phyloP scores from a whole-genome alignment of 2,113 vertebrate genomes.

The Malaclemys terrapin region DNA sequence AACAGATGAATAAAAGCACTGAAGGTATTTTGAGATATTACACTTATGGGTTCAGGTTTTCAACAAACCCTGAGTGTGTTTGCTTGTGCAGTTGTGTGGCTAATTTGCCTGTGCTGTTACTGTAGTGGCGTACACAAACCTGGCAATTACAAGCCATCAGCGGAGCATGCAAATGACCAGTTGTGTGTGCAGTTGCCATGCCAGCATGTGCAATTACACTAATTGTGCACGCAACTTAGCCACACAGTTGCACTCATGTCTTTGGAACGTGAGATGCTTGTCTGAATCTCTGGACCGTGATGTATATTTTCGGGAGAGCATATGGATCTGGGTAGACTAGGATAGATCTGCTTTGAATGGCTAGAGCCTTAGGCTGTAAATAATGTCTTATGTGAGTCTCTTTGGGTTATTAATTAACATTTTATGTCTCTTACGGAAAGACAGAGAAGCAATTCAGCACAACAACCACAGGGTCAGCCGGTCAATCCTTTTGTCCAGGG shows the following conservation, averaged over 20 bases:
- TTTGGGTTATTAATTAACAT: neutral
- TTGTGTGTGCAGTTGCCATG: accelerated
- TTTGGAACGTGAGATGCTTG: accelerated
- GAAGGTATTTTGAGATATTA: neutral
- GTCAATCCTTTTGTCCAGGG: neutral
- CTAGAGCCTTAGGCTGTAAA: neutral
- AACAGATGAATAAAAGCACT: neutral
- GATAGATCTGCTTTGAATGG: neutral
- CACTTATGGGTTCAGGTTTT: neutral
- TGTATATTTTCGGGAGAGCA: neutral
- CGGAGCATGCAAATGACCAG: neutral
- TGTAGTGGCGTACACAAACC: neutral
- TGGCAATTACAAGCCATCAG: neutral
- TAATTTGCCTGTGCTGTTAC: neutral
- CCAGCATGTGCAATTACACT: neutral
- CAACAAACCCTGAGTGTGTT: neutral
- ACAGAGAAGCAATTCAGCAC: slow-evolving; percentile 3
- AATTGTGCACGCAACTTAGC: neutral
- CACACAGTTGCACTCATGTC: accelerated
- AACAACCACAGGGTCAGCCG: accelerated
- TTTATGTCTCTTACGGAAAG: neutral
- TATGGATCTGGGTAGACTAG: neutral
- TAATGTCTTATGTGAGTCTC: neutral
- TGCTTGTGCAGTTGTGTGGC: neutral
- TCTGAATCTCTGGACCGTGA: neutral